A percentile compares a stretch with the other conserved stretches of the same genome.
Conservation (phyloP, 2,113 vertebrate genomes). For the Theropithecus gelada region DNA sequence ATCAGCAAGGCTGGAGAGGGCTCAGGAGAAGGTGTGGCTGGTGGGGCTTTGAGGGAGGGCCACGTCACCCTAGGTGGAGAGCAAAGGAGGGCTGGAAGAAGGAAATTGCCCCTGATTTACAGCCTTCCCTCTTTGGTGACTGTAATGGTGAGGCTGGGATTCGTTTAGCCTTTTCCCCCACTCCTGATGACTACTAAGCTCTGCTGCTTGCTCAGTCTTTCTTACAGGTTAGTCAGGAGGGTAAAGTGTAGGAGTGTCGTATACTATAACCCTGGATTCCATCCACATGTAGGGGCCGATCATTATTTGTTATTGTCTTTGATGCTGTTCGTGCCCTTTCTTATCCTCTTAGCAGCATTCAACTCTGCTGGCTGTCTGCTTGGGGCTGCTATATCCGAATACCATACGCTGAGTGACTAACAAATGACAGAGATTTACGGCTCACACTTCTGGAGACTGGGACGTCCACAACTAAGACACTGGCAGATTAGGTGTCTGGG, state of each 20-base stretch:
- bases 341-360: neutral
- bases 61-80: rapidly evolving
- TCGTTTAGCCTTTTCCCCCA: neutral
- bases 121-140: neutral
- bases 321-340: rapidly evolving
- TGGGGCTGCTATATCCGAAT: neutral
- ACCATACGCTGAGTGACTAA: neutral
- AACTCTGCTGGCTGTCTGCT: neutral
- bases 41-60: neutral
- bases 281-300: rapidly evolving
- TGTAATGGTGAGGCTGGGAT: rapidly evolving
- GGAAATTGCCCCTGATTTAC: rapidly evolving
- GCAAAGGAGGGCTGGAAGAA: neutral
- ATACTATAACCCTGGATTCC: too few relatives aligned
- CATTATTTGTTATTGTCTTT: neutral
- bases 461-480: neutral
- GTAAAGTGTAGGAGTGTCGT: rapidly evolving
- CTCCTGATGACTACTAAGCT: neutral
- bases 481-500: too few relatives aligned
- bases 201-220: neutral
- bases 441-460: neutral
- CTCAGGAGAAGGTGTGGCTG: too few relatives aligned
- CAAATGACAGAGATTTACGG: neutral
- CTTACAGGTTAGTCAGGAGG: neutral
- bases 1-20: rapidly evolving